Evolutionary conservation across 2,888 invertebrate species (phyloP).

Genomic region (Dione vanillae): DNA sequence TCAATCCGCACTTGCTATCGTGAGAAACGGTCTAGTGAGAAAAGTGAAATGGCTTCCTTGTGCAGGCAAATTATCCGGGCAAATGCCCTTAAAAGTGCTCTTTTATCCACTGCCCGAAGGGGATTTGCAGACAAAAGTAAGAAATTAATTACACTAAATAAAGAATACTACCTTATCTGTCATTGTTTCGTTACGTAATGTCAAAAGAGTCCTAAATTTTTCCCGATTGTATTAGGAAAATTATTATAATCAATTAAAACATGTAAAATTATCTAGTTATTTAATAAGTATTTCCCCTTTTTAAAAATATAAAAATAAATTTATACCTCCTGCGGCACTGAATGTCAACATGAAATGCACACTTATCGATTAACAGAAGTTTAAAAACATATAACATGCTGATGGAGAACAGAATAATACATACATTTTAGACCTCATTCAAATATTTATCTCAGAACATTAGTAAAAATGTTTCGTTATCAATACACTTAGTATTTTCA

Average conservation of each 20-base stretch:
- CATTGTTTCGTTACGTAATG: constrained; percentile 81
- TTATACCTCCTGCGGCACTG: constrained; percentile 12
- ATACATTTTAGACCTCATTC: neutral
- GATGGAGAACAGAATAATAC: neutral
- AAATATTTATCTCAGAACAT: neutral
- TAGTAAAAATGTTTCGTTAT: neutral
- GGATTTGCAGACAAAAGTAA: constrained; percentile 88
- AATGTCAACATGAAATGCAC: constrained; percentile 51
- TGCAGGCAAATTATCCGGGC: constrained; percentile 88
- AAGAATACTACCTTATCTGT: constrained; percentile 59
- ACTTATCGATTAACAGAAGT: constrained; percentile 54
- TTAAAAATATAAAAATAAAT: neutral
- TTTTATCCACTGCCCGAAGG: constrained; percentile 85
- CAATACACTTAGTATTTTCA: neutral
- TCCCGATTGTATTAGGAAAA: constrained; percentile 39
- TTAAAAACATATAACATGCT: constrained; percentile 20
- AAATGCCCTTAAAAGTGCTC: constrained; percentile 86
- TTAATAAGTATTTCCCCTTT: neutral
- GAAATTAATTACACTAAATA: constrained; percentile 56
- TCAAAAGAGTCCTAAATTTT: constrained; percentile 60
- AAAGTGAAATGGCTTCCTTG: constrained; percentile 89
- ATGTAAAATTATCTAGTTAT: neutral
- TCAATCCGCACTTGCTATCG: constrained; percentile 72
- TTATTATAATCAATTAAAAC: neutral
- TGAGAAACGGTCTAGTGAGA: constrained; percentile 77